These are phyloP conservation scores for Volucella zonaria DNA, from an alignment of 2,888 invertebrate genomes.

Conservation along the genomic window DNA sequence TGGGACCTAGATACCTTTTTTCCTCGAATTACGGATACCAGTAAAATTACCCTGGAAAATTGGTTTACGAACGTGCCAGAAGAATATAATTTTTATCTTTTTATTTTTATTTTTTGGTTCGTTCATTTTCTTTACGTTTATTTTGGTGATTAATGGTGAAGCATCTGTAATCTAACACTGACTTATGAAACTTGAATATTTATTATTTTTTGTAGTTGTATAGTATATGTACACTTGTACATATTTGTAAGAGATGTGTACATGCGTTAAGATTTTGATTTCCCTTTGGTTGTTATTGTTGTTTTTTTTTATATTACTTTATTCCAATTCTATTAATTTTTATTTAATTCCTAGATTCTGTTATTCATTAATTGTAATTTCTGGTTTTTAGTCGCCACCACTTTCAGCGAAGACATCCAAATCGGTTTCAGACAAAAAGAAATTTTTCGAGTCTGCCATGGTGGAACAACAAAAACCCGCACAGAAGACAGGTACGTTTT, in stretches of 20 bases:
- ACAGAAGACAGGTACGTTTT: constrained; percentile 89
- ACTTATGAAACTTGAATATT: constrained; percentile 61
- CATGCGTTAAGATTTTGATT: constrained; percentile 29
- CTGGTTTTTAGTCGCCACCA: constrained; percentile 84
- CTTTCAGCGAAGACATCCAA: constrained; percentile 89
- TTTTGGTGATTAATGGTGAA: constrained; percentile 73
- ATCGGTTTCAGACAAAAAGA: constrained; percentile 96
- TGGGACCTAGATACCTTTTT: background rate
- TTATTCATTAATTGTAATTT: constrained; percentile 42
- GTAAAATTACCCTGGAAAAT: constrained; percentile 38
- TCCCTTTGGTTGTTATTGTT: constrained; percentile 51
- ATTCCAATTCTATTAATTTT: background rate
- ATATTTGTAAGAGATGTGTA: no score
- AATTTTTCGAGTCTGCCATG: constrained; percentile 97
- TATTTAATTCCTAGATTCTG: constrained; percentile 37
- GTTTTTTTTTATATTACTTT: constrained; percentile 58
- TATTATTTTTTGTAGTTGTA: constrained; percentile 26
- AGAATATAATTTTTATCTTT: constrained; percentile 27
- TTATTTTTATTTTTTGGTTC: constrained; percentile 20
- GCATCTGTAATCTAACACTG: constrained; percentile 69
- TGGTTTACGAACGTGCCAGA: constrained; percentile 22
- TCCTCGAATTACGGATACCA: constrained; percentile 2
- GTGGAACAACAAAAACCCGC: constrained; percentile 94
- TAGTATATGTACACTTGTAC: background rate
- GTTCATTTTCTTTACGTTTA: constrained; percentile 6